phyloP scores from a whole-genome alignment of 2,797 vertebrate species.

The Gobio occitaniae region DNA sequence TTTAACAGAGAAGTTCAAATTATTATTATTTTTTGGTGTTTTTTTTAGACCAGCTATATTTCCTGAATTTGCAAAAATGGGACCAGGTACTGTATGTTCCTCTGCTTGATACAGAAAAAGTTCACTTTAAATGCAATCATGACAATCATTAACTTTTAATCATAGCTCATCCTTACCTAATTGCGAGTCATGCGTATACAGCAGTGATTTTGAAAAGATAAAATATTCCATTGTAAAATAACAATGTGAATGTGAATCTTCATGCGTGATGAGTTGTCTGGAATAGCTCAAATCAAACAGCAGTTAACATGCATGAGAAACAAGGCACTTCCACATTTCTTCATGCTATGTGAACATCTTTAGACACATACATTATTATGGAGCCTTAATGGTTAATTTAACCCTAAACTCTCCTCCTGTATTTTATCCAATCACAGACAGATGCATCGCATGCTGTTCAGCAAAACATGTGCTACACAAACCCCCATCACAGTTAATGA shows the following conservation, averaged over 20 bases:
- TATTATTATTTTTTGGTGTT: neutral
- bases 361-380: neutral
- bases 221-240: neutral
- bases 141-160: neutral
- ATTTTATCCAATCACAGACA: neutral
- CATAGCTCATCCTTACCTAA: neutral
- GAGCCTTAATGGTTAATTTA: conserved; percentile 7
- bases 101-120: neutral
- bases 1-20: neutral
- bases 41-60: neutral
- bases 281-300: neutral
- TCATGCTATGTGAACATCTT: neutral
- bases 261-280: neutral
- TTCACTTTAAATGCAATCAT: neutral
- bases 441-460: neutral
- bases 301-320: neutral
- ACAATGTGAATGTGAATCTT: neutral
- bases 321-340: neutral
- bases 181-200: neutral
- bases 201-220: neutral
- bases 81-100: neutral
- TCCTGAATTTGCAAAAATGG: neutral
- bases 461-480: conserved; percentile 3
- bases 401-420: neutral
- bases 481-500: neutral